Evolutionary conservation across 2,113 vertebrate genomes (phyloP), one percentile per base, ranked within the genome.

Genomic region (Chloroceryle aenea): DNA sequence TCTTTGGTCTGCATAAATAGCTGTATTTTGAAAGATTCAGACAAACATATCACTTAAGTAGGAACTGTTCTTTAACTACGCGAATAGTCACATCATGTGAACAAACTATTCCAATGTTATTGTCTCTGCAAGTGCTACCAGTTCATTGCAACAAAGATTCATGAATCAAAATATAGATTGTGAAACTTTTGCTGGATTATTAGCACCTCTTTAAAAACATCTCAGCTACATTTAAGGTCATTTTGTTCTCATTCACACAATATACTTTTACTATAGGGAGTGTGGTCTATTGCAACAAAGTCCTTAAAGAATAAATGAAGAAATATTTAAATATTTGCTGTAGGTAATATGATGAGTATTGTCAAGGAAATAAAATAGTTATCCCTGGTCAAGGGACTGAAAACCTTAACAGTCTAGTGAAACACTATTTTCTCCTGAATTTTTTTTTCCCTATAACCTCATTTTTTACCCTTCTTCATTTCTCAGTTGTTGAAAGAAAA

Each of bases 401-500:
- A 95, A 85, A 56, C 14, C 38, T 25, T 81, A 80, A 71, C 23
- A 80, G 23, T 87, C 66, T 69, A 75, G 59, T 1, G 26, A 93
- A 89, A 82, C 27, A 77, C 40, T 85, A 77, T 95, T 94, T 90
- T 80, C 50, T 72, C 34, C 12, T 52, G 53, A 48, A 43, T 92
- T 88, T 79, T 63, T 52, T 42, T 32, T 42, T n/a, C 18, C 29
- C 18, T 29, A 19, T 90, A 95, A 95, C 94, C 93, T 89, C 93
- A 78, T 95, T 97, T 96, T 93, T 56, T 92, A 91, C 87, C 66
- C 26, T 86, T 87, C 88, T 84, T 80, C 78, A 67, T 78, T 95
- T 84, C 90, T 85, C 91, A 89, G 87, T 61, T 91, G 85, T 83
- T 96, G 61, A 96, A 96, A 96, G 87, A 78, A 91, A 91, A 87